Percentiles rank a stretch among this genome's conserved stretches.
These are phyloP conservation scores for Bombycilla garrulus DNA, from an alignment of 2,113 vertebrate species.

Conservation along the genomic window DNA sequence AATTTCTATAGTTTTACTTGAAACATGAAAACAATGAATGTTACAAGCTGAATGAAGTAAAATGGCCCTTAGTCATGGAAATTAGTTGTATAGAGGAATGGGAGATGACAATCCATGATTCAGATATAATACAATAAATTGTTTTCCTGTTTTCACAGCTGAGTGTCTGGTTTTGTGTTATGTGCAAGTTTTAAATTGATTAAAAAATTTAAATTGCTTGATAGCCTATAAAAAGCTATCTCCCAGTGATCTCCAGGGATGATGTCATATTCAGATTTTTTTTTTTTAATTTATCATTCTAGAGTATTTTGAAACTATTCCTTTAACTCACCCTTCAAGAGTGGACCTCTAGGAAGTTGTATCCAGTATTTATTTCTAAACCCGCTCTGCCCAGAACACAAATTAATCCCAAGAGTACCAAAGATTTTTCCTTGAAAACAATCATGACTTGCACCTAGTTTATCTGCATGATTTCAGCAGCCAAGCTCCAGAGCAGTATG, in stretches of 20 bases:
- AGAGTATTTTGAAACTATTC: not conserved
- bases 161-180: not conserved
- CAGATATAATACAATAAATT: not conserved
- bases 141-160: not conserved
- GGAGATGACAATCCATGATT: not conserved
- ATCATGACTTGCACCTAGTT: not conserved
- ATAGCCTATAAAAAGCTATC: not conserved
- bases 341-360: not conserved
- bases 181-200: not conserved
- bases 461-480: not conserved
- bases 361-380: not conserved
- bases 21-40: not conserved
- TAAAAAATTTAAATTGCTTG: not conserved
- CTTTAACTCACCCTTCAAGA: not conserved
- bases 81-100: not conserved
- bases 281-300: not conserved
- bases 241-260: not conserved
- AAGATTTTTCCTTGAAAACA: not conserved
- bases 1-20: not conserved
- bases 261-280: not conserved
- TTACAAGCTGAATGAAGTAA: not conserved
- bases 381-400: accelerated
- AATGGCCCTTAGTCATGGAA: not conserved
- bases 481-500: not conserved
- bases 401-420: not conserved